Evolutionary conservation across 2,797 vertebrate genomes (phyloP), one percentile per base, ranked within the genome.

Genomic region (Sebastes taczanowskii): DNA sequence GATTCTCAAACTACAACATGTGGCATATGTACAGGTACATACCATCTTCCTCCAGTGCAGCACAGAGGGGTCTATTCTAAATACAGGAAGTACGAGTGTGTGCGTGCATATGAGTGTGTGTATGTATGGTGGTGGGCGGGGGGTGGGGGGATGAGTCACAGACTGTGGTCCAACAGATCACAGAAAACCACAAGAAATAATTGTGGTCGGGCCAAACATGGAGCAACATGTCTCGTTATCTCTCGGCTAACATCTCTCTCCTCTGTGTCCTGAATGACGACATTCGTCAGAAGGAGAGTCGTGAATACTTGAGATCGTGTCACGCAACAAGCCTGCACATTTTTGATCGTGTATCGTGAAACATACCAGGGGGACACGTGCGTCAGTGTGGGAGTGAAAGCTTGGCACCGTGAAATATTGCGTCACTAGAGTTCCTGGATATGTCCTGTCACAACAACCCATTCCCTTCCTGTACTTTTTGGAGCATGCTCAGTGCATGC

Each of bases 361-460:
- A 74, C 68, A n/a, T 59, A 71, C 38, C 65, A 38, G 63, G 69
- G 72, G 74, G 71, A 78, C 63, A 22, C 38, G 4, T 80, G 85
- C 87, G 86, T 92, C 91, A 91, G 71, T 63, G 76, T 69, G 32
- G 74, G 71, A 46, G 72, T 23, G 53, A 82, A 84, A 84, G 87
- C 71, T 83, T 92, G 89, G 89, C 92, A 87, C 70, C 10, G 2
- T 49, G 78, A 91, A 88, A 92, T 86, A 82, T 92, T 94, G 93
- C 93, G 85, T 94, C 93, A 94, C 85, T 62, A 30, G 78, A 82
- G 91, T 89, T 93, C 91, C 87, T 85, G 88, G 92, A 92, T 76
- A 70, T 75, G 89, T 81, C 84, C 82, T 89, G 86, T 92, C 93
- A 92, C 91, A 93, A 93, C 91, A 91, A 92, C 92, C 58, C 71